Conservation (phyloP, 2,888 invertebrate genomes). For the Zootermopsis nevadensis region DNA sequence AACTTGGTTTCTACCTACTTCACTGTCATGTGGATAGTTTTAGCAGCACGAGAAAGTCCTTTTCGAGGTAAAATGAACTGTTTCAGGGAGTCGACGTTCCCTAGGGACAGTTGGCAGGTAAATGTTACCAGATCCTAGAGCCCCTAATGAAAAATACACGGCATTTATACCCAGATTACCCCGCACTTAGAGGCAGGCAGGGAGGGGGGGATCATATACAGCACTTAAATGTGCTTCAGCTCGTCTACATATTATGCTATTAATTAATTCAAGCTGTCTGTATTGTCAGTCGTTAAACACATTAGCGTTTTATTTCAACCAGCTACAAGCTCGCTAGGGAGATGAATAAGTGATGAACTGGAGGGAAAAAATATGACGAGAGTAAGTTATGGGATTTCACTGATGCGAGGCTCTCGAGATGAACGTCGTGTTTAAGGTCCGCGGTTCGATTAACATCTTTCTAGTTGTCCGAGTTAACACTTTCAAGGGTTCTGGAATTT, state of each 20-base stretch:
- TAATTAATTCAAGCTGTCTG: conserved; percentile 50
- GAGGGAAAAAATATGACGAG: not conserved
- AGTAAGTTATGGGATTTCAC: not conserved
- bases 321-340: conserved; percentile 15
- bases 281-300: conserved; percentile 51
- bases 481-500: too few species aligned
- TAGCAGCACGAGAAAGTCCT: not conserved
- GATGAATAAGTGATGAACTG: conserved; percentile 37
- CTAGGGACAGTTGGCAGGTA: conserved; percentile 33
- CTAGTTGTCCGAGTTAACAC: too few species aligned
- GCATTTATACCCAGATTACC: conserved; percentile 30
- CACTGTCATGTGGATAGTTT: conserved; percentile 1
- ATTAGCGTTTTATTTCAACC: conserved; percentile 46
- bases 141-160: conserved; percentile 51
- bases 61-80: not conserved
- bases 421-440: too few species aligned
- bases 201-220: not conserved
- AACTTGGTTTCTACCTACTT: too few species aligned
- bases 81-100: conserved; percentile 19
- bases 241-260: conserved; percentile 39
- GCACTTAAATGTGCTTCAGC: conserved; percentile 40
- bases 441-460: too few species aligned
- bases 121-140: conserved; percentile 10
- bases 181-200: conserved; percentile 39
- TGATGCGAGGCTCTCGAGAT: too few species aligned